Evolutionary conservation across 2,113 vertebrate genomes (phyloP).

Genomic region (Antechinus stuartii): DNA sequence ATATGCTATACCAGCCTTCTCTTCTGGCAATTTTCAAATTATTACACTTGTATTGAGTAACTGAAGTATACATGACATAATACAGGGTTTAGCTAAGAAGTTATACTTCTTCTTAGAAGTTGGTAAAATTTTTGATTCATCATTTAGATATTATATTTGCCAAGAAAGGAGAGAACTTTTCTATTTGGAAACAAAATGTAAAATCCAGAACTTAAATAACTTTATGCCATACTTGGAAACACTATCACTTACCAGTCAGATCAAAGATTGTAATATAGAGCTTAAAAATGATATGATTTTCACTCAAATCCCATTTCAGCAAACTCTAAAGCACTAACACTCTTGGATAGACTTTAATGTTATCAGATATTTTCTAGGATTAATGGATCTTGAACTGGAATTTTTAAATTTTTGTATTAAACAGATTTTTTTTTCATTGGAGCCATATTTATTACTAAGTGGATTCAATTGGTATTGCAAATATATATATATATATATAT

Average conservation of each 20-base stretch:
- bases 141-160: not conserved
- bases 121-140: not conserved
- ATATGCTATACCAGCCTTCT: no score
- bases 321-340: not conserved
- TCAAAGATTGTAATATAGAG: not conserved
- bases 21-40: slow-evolving; percentile 20
- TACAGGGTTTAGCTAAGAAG: slow-evolving; percentile 25
- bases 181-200: no score
- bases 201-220: not conserved
- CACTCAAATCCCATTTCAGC: not conserved
- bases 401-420: slow-evolving; percentile 8
- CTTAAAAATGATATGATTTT: not conserved
- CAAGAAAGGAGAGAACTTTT: no score
- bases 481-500: no score
- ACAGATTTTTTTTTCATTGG: not conserved
- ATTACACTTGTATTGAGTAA: slow-evolving; percentile 12
- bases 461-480: slow-evolving; percentile 10
- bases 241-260: not conserved
- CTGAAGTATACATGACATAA: not conserved
- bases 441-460: slow-evolving; percentile 1
- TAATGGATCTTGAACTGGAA: not conserved
- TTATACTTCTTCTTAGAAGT: not conserved
- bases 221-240: not conserved
- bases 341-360: not conserved
- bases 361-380: not conserved